Base-by-base conservation (phyloP, 2,888 invertebrate species). In the Dascillus cervinus region DNA sequence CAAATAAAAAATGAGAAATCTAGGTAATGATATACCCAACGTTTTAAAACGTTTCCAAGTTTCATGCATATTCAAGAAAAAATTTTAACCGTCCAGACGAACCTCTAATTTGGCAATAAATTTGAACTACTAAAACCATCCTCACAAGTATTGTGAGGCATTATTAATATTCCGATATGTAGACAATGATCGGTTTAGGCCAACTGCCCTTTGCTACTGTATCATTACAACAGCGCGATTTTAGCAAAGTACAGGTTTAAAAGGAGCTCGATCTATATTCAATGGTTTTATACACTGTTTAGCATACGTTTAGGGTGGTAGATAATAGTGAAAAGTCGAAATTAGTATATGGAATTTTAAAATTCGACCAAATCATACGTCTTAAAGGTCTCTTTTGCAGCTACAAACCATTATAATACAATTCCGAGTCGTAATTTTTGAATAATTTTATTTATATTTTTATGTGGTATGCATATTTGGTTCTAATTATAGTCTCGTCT, bases 141-240 rank as follows among this genome's bases (percentile, higher is more conserved):
- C 29, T 29, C 35, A 32, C 39, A 35, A 32, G 26, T 22, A 26
- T 38, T 25, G 24, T 32, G 32, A 32, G 25, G 32, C 27, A 20
- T 24, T 24, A 14, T 47, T 47, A 47, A 39, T 41, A 44, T 45
- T 39, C 41, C 34, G 36, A 44, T 41, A 33, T 31, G 40, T 39
- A 44, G 42, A 46, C 42, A 45, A 44, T 40, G 37, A 32, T 29
- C 28, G 28, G 37, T 26, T 32, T 23, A 15, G 44, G 24, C 26
- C 28, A 35, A 17, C 35, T 27, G 34, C 37, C 34, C 32, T n/a
- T n/a, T 30, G 53, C 56, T 56, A 54, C 56, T 52, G 56, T 57
- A 52, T 56, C 46, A 57, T 57, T 55, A 57, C 51, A 34, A 48
- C 49, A 47, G 50, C 46, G 51, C 50, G 47, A 51, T 53, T 52